Evolutionary conservation across 2,113 vertebrate species (phyloP), one percentile per base, ranked within the genome.

Genomic region (Origma solitaria): DNA sequence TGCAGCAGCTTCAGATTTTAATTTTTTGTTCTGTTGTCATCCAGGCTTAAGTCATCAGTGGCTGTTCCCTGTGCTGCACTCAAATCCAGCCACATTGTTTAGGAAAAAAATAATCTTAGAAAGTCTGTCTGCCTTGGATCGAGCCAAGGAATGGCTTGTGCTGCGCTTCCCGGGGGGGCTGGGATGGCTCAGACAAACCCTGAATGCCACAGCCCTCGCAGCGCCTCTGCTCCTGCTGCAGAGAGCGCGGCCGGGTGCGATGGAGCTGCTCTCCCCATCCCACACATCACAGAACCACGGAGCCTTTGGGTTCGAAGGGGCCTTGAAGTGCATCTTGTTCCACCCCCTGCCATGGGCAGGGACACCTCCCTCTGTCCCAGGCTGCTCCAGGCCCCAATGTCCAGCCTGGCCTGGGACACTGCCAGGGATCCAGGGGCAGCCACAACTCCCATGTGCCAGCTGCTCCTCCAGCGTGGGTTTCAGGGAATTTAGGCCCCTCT

Each of bases 281-380:
- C 1, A 1, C 35, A 54, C 4, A 15, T 5, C 40, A 6, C 18
- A 18, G 30, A 35, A 10, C 4, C 25, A 9, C 0, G 33, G 51
- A 10, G 3, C 2, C 7, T 7, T 6, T 2, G 70, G 38, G 7
- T 7, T 2, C 24, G 24, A 2, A 60, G 24, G 45, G 38, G 14
- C 3, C 60, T 2, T 0, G 1, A 7, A 66, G 2, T 3, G 10
- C 86, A 1, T 0, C 53, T n/a, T 6, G 15, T 3, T 11, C 37
- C 53, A 37, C 10, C 33, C 33, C 35, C 18, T 8, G 9, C 51
- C 51, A 5, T 2, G 60, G 60, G 75, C 44, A 73, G 60, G 86
- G 77, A 58, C 58, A 13, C 6, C 25, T 44, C 6, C 22, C 33
- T 11, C 8, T 8, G 7, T 4, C 37, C 68, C 66, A 44, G 40